Evolutionary conservation across 1,140 invertebrate species (phyloP).

Genomic region (Thaumatotibia leucotreta): DNA sequence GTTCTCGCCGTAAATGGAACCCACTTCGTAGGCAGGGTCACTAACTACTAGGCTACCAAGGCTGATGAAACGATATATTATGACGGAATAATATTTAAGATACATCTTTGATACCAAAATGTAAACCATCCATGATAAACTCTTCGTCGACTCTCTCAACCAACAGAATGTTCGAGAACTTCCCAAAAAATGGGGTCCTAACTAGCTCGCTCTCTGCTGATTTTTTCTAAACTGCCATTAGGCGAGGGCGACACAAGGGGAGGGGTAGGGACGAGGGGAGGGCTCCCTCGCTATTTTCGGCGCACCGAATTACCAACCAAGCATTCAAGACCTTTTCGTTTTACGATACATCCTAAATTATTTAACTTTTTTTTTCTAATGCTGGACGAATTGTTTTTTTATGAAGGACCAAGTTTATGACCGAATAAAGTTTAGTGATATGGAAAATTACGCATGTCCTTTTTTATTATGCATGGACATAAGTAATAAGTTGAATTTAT

Average conservation of each 20-base stretch:
- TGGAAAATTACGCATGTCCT: not conserved
- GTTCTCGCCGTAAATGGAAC: too few species aligned
- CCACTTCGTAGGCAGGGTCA: too few species aligned
- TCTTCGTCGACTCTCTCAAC: not conserved
- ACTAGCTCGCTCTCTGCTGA: conserved; percentile 28
- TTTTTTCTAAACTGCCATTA: conserved; percentile 60
- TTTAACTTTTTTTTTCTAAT: conserved; percentile 51
- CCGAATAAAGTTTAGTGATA: not conserved
- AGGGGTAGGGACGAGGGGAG: conserved; percentile 30
- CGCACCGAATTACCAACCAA: conserved; percentile 67
- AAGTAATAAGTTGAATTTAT: not conserved
- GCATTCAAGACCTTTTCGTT: conserved; percentile 70
- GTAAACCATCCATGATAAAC: not conserved
- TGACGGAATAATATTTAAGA: too few species aligned
- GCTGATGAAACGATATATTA: too few species aligned
- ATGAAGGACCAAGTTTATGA: not conserved
- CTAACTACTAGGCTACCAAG: too few species aligned
- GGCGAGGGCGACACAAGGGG: conserved; percentile 36
- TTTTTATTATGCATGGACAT: not conserved
- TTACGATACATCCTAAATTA: conserved; percentile 69
- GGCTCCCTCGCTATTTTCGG: conserved; percentile 66
- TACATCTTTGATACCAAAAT: not conserved
- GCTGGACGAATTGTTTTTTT: conserved; percentile 11
- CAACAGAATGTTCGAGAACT: not conserved
- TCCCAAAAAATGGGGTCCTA: not conserved